Conservation (phyloP, 2,113 vertebrate species). For the crab-eating macaque (Macaca fascicularis) region T2T-MFA8v1.1 NC_088378.1:93996001-93996500, state of each 20-base stretch:
- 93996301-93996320: background rate
- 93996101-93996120: background rate
- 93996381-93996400: background rate
- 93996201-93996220: background rate
- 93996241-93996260: background rate
- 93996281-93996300: background rate
- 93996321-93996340: background rate
- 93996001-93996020: background rate
- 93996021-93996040: background rate
- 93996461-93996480: constrained; percentile 41
- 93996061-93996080: background rate
- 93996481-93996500: constrained; percentile 4
- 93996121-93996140: background rate
- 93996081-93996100: background rate
- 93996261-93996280: background rate
- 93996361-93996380: background rate
- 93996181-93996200: background rate
- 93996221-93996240: background rate
- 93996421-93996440: constrained; percentile 16
- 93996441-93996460: constrained; percentile 43
- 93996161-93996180: background rate
- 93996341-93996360: background rate
- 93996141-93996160: background rate
- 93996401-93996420: background rate
- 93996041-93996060: background rate